Evolutionary conservation across 1,140 invertebrate genomes (phyloP).

Genomic region (Drosophila auraria): DNA sequence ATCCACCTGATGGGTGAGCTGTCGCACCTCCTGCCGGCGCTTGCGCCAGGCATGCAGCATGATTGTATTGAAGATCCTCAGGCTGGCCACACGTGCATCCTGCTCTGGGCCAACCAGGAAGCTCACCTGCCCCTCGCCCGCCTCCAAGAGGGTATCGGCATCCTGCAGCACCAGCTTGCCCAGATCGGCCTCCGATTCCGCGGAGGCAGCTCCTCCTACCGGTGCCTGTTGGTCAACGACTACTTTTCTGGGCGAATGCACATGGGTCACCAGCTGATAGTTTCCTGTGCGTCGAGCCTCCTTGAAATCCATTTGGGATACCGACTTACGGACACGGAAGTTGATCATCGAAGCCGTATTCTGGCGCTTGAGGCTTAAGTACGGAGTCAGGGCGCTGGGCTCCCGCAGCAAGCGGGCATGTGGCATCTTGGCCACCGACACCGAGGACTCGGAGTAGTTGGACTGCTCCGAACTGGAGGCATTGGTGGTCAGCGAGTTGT

Average conservation of each 20-base stretch:
- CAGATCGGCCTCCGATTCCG: conserved; percentile 31
- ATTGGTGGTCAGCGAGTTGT: conserved; percentile 47
- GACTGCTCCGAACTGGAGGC: conserved; percentile 9
- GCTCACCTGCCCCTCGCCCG: conserved; percentile 26
- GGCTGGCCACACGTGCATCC: conserved; percentile 66
- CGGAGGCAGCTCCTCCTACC: neutral
- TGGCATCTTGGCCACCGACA: neutral
- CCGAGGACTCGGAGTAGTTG: neutral
- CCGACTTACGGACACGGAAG: conserved; percentile 67
- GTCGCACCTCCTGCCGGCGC: conserved; percentile 63
- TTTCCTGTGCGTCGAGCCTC: conserved; percentile 63
- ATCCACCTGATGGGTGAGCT: conserved; percentile 63
- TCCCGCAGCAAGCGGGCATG: conserved; percentile 5
- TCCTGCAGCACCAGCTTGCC: conserved; percentile 43
- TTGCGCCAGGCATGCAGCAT: conserved; percentile 78
- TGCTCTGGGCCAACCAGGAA: conserved; percentile 56
- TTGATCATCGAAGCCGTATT: conserved; percentile 59
- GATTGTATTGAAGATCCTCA: conserved; percentile 74
- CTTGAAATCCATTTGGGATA: conserved; percentile 81
- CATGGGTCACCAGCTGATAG: conserved; percentile 61
- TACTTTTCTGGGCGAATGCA: conserved; percentile 31
- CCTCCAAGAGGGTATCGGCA: conserved; percentile 27
- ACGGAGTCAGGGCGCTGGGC: conserved; percentile 28
- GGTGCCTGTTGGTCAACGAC: neutral
- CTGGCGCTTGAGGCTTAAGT: conserved; percentile 62